Conservation (phyloP, 2,888 invertebrate species). For the Notodonta ziczac region DNA sequence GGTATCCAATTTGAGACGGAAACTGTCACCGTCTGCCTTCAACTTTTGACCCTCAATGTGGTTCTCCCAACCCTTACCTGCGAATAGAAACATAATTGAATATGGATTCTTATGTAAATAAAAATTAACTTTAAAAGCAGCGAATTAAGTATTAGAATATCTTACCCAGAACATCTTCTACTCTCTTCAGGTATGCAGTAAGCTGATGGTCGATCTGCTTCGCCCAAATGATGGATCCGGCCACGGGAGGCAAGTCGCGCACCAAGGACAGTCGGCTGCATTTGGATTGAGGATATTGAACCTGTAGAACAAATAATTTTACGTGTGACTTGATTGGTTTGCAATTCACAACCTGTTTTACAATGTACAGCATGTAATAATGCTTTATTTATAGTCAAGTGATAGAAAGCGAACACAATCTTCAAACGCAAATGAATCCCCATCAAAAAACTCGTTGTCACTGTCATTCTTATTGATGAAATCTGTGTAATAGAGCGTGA, state of each 20-base stretch:
- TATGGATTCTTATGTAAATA: no score
- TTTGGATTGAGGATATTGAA: conserved; percentile 98
- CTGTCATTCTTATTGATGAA: no score
- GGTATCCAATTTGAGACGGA: conserved; percentile 97
- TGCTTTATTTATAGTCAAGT: no score
- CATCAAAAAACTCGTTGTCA: no score
- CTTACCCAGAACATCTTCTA: conserved; percentile 98
- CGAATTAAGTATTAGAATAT: not conserved
- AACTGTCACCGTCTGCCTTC: conserved; percentile 99
- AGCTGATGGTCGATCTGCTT: conserved; percentile 99
- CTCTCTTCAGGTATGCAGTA: conserved; percentile 97
- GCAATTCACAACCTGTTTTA: no score
- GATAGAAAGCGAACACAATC: no score
- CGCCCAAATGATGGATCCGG: conserved; percentile 99
- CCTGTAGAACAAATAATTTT: conserved; percentile 71
- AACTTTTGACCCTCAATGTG: conserved; percentile 99
- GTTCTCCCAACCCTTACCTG: conserved; percentile 98
- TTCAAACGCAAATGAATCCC: no score
- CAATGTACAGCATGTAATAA: no score
- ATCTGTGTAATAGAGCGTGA: no score
- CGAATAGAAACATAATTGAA: conserved; percentile 2
- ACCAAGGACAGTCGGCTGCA: conserved; percentile 95
- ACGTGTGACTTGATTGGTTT: no score
- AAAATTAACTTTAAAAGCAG: no score
- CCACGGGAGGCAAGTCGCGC: conserved; percentile 97